Evolutionary conservation across 2,113 vertebrate genomes (phyloP).

Genomic region (Phyllostomus discolor): DNA sequence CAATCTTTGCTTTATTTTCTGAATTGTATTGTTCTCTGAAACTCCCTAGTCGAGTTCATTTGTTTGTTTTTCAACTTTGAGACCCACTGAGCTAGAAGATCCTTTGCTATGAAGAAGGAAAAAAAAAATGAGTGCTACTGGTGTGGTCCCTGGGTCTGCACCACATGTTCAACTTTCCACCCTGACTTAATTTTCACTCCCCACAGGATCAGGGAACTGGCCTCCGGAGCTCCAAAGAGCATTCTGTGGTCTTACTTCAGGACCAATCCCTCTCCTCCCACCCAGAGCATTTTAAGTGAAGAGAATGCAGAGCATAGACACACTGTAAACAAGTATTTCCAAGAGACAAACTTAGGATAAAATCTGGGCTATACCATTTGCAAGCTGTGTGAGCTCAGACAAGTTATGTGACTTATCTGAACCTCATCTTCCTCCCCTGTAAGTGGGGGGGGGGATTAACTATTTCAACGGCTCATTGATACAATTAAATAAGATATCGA

Average conservation of each 20-base stretch:
- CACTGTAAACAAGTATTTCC: background rate
- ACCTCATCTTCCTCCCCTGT: background rate
- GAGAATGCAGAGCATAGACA: background rate
- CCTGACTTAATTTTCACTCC: slow-evolving; percentile 1
- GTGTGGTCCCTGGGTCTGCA: background rate
- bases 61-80: background rate
- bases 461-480: background rate
- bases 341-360: background rate
- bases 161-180: background rate
- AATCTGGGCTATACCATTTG: background rate
- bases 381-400: background rate
- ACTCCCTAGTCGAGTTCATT: background rate
- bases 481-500: background rate
- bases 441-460: background rate
- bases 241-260: background rate
- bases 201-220: background rate
- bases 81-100: background rate
- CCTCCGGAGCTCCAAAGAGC: background rate
- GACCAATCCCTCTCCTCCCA: background rate
- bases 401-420: background rate
- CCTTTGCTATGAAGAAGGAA: background rate
- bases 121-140: background rate
- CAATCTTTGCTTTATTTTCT: background rate
- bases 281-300: background rate
- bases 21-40: background rate